Base-by-base conservation (phyloP, 2,888 invertebrate species). In the Ormyrus rosae region DNA sequence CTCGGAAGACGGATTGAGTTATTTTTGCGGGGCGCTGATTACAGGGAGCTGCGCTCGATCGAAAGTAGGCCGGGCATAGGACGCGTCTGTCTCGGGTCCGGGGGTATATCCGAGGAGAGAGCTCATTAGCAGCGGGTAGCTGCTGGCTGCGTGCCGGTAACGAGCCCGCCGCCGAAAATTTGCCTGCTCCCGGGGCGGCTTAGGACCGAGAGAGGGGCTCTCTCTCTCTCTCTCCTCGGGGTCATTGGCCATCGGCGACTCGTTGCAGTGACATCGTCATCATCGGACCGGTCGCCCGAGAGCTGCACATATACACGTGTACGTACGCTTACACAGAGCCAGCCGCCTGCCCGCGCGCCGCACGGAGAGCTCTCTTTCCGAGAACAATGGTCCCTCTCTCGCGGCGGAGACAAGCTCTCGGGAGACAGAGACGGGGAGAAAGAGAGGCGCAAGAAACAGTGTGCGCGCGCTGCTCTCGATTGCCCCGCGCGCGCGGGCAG, bases 111-210 rank as follows among this genome's bases (percentile, higher is more conserved):
- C 19, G 19, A 19, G 19, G 19, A 19, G 19, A 19, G 88, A 88
- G 73, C 88, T 88, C 88, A 88, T 88, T 88, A 88, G 88, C 86
- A 85, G 82, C 48, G 19, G 48, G 81, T 76, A 87, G 88, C 88
- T 19, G 19, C 19, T 19, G 88, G 88, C 88, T 88, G 88, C 88
- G 88, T 88, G 88, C 88, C 84, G 86, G 85, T 88, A 88, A 88
- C 87, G 88, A 88, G n/a, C 50, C 10, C 50, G 19, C 50, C 64
- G 9, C 65, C 9, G 51, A 48, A 67, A 67, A 51, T 67, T 51
- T 5, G n/a, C 53, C 45, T 55, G 53, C 68, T 19, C 19, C 19
- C 19, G 19, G 19, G 19, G 19, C 19, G 19, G 19, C 19, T 19
- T 19, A 19, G 19, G 19, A 1, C 19, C 19, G 1, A 1, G 19